phyloP scores from a whole-genome alignment of 64 coral and sea anemone species.

The Porites australiensis region DNA sequence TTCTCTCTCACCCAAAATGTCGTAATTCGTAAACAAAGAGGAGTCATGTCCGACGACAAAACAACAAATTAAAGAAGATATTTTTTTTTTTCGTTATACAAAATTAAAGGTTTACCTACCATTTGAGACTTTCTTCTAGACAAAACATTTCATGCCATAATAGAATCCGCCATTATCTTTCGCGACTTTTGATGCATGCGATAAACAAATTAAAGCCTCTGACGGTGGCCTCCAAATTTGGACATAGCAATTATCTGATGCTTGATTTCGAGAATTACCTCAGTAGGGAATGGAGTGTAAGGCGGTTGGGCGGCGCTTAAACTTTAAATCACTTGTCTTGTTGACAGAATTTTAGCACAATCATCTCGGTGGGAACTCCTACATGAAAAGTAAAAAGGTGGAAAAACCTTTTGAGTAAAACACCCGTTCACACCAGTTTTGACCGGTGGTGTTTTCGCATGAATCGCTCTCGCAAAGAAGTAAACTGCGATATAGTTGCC shows the following conservation, averaged over 20 bases:
- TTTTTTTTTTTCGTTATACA: not conserved
- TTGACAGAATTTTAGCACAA: slow-evolving; percentile 22
- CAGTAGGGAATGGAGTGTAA: not conserved
- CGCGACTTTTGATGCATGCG: not conserved
- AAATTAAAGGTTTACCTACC: slow-evolving; percentile 16
- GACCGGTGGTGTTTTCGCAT: slow-evolving; percentile 34
- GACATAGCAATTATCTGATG: slow-evolving; percentile 40
- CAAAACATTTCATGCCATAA: not conserved
- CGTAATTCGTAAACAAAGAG: slow-evolving; percentile 27
- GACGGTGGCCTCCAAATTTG: slow-evolving; percentile 16
- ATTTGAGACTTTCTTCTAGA: slow-evolving; percentile 6
- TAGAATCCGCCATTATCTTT: slow-evolving; percentile 16
- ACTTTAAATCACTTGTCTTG: not conserved
- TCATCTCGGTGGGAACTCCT: not conserved
- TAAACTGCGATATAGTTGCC: no score
- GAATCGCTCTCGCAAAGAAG: not conserved
- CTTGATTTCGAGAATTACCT: slow-evolving; percentile 38
- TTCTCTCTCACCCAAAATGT: not conserved
- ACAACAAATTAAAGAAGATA: not conserved
- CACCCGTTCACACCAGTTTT: not conserved
- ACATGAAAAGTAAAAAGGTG: not conserved
- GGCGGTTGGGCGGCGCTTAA: not conserved
- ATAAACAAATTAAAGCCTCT: slow-evolving; percentile 2
- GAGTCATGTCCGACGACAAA: not conserved
- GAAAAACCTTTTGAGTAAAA: slow-evolving; percentile 9